Conservation (phyloP, 2,888 invertebrate species). For the Trachelus troglodyta region DNA sequence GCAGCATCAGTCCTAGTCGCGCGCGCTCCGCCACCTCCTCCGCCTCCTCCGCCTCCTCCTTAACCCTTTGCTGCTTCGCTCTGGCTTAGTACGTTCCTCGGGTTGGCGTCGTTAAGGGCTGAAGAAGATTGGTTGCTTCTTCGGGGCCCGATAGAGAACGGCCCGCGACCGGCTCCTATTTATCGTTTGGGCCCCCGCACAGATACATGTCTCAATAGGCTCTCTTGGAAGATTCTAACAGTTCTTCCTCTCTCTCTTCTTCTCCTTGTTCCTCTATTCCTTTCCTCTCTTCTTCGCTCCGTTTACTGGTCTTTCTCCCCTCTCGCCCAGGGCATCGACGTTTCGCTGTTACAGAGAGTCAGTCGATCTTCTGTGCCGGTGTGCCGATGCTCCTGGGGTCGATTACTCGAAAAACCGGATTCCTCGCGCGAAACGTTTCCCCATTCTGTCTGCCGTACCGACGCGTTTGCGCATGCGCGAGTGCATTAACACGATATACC, state of each 20-base stretch:
- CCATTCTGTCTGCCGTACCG: constrained; percentile 51
- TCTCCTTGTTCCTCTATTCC: neutral
- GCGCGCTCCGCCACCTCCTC: neutral
- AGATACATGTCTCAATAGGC: constrained; percentile 55
- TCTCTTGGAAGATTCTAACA: neutral
- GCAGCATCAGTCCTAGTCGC: constrained; percentile 30
- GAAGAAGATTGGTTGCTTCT: constrained; percentile 52
- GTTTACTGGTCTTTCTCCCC: neutral
- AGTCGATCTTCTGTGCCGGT: neutral
- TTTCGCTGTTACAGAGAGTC: neutral
- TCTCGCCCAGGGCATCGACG: constrained; percentile 4
- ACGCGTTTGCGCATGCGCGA: constrained; percentile 30
- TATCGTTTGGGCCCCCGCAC: constrained; percentile 37
- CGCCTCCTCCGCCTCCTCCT: neutral
- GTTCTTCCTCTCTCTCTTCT: neutral
- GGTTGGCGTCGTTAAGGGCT: constrained; percentile 41
- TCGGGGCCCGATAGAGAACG: constrained; percentile 22
- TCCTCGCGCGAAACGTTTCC: constrained; percentile 62
- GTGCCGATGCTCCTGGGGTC: constrained; percentile 29
- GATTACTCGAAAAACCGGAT: constrained; percentile 66
- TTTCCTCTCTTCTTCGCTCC: neutral
- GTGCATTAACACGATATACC: constrained; percentile 12
- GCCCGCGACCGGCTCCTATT: constrained; percentile 39
- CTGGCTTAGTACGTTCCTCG: neutral
- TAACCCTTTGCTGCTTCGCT: neutral